Percentiles rank a stretch among this genome's conserved stretches.
phyloP scores from a whole-genome alignment of 2,797 vertebrate genomes.

The Mionectes olivaceus region DNA sequence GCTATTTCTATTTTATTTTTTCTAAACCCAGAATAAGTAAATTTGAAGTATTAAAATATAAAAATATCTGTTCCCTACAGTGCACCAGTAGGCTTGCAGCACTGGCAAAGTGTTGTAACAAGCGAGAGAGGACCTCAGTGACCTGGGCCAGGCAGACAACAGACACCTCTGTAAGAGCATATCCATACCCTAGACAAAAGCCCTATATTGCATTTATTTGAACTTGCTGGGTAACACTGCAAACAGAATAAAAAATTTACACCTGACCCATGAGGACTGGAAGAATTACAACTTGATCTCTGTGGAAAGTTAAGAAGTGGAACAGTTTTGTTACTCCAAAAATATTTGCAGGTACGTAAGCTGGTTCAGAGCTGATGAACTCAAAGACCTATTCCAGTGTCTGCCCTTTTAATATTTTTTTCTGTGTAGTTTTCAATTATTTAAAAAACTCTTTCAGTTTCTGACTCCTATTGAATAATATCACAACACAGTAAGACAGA shows the following conservation, averaged over 20 bases:
- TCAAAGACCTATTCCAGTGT: not conserved
- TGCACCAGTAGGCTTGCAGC: rapidly evolving
- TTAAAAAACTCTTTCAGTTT: not conserved
- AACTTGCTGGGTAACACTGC: not conserved
- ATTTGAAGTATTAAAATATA: not conserved
- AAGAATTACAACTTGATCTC: not conserved
- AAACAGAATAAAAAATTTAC: not conserved
- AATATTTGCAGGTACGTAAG: not conserved
- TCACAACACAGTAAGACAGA: not conserved
- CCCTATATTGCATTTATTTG: not conserved
- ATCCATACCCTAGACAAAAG: rapidly evolving
- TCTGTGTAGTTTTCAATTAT: not conserved
- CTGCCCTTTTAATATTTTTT: not conserved
- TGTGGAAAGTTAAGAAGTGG: not conserved
- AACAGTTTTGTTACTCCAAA: not conserved
- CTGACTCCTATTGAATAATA: not conserved
- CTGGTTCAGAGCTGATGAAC: not conserved
- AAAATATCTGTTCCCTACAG: not conserved
- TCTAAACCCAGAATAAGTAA: not conserved
- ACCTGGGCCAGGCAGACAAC: not conserved
- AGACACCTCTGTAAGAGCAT: not conserved
- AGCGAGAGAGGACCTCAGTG: not conserved
- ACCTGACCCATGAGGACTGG: not conserved
- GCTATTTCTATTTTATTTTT: not conserved
- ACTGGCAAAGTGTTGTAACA: not conserved